Base-by-base conservation (phyloP, 1,140 invertebrate genomes). In the Aethina tumida region DNA sequence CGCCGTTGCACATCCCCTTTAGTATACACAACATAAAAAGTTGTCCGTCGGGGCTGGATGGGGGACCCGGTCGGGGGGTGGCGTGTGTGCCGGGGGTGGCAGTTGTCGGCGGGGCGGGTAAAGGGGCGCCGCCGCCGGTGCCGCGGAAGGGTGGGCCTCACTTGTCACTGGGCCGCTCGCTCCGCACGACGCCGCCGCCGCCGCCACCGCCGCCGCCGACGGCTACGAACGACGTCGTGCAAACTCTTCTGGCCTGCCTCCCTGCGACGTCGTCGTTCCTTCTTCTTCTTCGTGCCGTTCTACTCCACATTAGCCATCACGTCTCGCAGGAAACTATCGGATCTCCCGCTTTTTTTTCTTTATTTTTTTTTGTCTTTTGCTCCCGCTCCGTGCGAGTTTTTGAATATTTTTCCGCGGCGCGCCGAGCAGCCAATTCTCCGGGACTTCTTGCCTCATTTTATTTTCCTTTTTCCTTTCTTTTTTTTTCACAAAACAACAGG, bases 11-110 rank as follows among this genome's bases (percentile, higher is more conserved):
- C 33, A 55, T 55, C 52, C 47, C 33, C 55, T 56, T 56, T 56
- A 56, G 47, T 53, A 54, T 55, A 56, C 55, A 54, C 52, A 56
- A 56, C 55, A 56, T 53, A 56, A 56, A 56, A 56, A 56, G 55
- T 54, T 56, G 55, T 55, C 52, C 55, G 55, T 49, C 55, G 55
- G 50, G 55, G 47, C 26, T 32, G 35, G 39, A 22, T 35, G 35
- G 41, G 41, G 41, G 33, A 37, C 33, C 32, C 27, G 36, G 30
- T 34, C 41, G 27, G n/a, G n/a, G n/a, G n/a, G n/a, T n/a, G 47
- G 46, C 41, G 40, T 27, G n/a, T n/a, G n/a, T 33, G 20, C n/a
- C 31, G 49, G 42, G 39, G 41, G 39, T 42, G 43, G 40, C 38
- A 30, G 39, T 10, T 39, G 42, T 17, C 14, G 15, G 41, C 38